phyloP scores from a whole-genome alignment of 2,888 invertebrate species.

The Listrodromus nycthemerus region DNA sequence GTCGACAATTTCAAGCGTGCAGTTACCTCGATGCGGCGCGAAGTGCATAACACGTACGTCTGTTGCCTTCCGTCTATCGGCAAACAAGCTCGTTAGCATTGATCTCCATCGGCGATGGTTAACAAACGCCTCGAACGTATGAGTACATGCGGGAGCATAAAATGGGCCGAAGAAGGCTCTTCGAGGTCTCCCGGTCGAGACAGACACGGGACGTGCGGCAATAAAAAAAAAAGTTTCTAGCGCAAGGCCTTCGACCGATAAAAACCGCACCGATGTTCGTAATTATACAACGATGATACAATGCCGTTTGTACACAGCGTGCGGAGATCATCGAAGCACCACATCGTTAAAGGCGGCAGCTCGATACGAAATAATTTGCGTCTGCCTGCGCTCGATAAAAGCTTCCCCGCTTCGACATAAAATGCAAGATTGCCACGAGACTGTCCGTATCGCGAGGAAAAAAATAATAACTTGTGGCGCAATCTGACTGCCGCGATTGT shows the following conservation, averaged over 20 bases:
- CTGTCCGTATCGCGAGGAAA: neutral
- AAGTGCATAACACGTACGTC: neutral
- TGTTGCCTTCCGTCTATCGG: neutral
- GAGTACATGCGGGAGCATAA: neutral
- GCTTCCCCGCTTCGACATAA: conserved; percentile 14
- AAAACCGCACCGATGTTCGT: conserved; percentile 53
- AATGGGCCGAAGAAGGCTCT: conserved; percentile 6
- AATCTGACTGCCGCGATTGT: conserved; percentile 21
- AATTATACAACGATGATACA: conserved; percentile 59
- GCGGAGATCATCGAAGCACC: conserved; percentile 22
- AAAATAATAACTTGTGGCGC: conserved; percentile 13
- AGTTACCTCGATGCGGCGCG: neutral
- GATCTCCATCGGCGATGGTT: conserved; percentile 3
- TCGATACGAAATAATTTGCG: conserved; percentile 16
- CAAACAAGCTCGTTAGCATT: conserved; percentile 15
- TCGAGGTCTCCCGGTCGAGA: conserved; percentile 35
- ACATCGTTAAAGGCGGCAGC: neutral
- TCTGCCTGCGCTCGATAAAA: conserved; percentile 15
- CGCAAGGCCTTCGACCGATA: conserved; percentile 66
- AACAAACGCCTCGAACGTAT: neutral
- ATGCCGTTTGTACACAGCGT: conserved; percentile 28
- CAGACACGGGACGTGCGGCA: conserved; percentile 6
- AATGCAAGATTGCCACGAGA: neutral
- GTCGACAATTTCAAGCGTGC: neutral
- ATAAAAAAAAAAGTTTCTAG: conserved; percentile 46